Percentiles rank a stretch among this genome's conserved stretches.
phyloP scores from a whole-genome alignment of 2,888 invertebrate genomes.

The Drosophila borborema region DNA sequence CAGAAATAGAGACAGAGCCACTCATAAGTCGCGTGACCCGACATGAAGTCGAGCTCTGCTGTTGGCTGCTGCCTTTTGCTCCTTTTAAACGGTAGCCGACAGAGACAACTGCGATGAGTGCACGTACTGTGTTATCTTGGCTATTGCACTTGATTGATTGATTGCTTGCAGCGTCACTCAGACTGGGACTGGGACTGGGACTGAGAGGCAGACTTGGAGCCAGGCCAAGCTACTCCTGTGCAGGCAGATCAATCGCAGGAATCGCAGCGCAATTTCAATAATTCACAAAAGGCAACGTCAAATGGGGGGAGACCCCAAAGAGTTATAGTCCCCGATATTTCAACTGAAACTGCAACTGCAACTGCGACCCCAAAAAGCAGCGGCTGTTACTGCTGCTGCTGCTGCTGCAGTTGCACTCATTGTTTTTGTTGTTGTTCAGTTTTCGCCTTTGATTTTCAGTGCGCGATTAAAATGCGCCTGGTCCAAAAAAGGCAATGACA shows the following conservation, averaged over 20 bases:
- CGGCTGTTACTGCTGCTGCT: not conserved
- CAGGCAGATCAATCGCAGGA: constrained; percentile 65
- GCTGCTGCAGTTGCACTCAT: constrained; percentile 5
- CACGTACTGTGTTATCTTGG: constrained; percentile 48
- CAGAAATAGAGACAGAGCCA: constrained; percentile 10
- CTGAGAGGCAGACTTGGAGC: constrained; percentile 4
- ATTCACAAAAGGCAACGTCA: constrained; percentile 75
- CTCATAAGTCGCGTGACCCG: constrained; percentile 42
- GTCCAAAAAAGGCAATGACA: constrained; percentile 70
- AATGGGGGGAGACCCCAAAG: constrained; percentile 51
- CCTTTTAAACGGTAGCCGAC: constrained; percentile 48
- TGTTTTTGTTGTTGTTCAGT: constrained; percentile 43
- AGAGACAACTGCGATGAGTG: constrained; percentile 31
- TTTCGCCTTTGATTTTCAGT: constrained; percentile 65
- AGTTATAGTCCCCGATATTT: constrained; percentile 48
- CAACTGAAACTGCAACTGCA: constrained; percentile 33
- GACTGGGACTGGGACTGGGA: not conserved
- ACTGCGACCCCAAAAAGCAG: constrained; percentile 45
- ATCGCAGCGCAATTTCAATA: constrained; percentile 74
- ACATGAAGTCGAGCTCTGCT: constrained; percentile 25
- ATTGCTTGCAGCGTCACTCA: constrained; percentile 61
- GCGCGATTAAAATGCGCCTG: constrained; percentile 58
- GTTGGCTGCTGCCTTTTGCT: constrained; percentile 3
- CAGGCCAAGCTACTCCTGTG: constrained; percentile 5
- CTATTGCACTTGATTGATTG: constrained; percentile 73